phyloP scores from a whole-genome alignment of 2,888 invertebrate species.

The Drosophila lacicola region DNA sequence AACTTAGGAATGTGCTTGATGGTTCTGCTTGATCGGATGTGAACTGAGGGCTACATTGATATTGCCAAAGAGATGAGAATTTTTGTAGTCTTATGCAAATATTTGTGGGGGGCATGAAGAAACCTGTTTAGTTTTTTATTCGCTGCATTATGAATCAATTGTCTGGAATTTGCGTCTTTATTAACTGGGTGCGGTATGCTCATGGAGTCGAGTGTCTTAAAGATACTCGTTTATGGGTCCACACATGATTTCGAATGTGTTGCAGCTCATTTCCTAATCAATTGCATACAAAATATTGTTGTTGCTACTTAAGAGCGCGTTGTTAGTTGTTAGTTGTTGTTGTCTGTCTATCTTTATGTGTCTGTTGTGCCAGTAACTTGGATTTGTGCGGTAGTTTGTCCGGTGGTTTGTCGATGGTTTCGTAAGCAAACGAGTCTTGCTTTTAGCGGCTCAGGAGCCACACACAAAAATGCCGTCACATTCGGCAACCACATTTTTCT shows the following conservation, averaged over 20 bases:
- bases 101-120: constrained; percentile 36
- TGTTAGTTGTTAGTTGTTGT: constrained; percentile 12
- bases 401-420: constrained; percentile 32
- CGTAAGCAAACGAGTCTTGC: constrained; percentile 60
- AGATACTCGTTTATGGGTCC: constrained; percentile 4
- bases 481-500: constrained; percentile 50
- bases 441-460: constrained; percentile 31
- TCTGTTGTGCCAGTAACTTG: constrained; percentile 55
- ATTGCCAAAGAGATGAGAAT: constrained; percentile 14
- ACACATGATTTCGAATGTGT: constrained; percentile 13
- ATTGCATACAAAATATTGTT: constrained; percentile 42
- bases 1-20: constrained; percentile 49
- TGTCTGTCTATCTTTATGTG: constrained; percentile 23
- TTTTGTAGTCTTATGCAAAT: constrained; percentile 50
- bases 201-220: constrained; percentile 19
- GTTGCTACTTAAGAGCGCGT: constrained; percentile 35
- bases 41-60: constrained; percentile 47
- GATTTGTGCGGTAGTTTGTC: constrained; percentile 39
- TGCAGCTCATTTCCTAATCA: constrained; percentile 65
- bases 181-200: constrained; percentile 58
- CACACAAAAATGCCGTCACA: constrained; percentile 50
- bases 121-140: constrained; percentile 44
- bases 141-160: constrained; percentile 63
- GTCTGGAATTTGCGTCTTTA: constrained; percentile 52
- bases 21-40: constrained; percentile 72